Conservation (phyloP, 53 echinoderm and acorn worm species). For the Actinopyga echinites region DNA sequence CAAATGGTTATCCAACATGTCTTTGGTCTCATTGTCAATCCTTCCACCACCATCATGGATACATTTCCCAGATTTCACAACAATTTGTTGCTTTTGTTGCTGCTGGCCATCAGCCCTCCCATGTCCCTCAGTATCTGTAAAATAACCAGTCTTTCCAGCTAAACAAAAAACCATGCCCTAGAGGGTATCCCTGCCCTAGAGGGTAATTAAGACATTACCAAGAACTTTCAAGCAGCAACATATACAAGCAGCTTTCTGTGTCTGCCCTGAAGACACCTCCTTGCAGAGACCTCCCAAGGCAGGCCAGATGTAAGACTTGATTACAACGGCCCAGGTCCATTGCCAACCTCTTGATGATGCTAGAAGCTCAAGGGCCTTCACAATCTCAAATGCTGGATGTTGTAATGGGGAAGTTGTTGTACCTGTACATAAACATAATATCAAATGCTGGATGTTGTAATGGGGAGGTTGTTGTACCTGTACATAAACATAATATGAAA, state of each 20-base stretch:
- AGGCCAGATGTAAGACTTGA: neutral
- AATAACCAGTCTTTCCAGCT: no score
- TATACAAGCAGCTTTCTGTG: neutral
- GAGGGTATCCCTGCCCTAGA: no score
- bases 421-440: neutral
- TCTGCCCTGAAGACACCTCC: neutral
- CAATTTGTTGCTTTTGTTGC: no score
- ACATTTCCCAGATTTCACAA: no score
- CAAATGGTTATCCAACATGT: no score
- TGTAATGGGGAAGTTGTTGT: neutral
- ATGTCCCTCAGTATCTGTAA: no score
- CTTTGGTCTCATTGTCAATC: no score
- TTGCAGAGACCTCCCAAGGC: neutral
- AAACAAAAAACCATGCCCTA: no score
- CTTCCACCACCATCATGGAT: no score
- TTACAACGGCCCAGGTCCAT: conserved; percentile 16
- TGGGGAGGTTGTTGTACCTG: neutral
- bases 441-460: neutral
- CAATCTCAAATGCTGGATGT: neutral
- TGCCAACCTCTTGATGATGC: conserved; percentile 1
- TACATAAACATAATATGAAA: neutral
- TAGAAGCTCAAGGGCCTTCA: neutral
- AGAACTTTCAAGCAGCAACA: conserved; percentile 12
- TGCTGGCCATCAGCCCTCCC: no score
- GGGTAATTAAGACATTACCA: neutral